These are phyloP conservation scores for Tiphia femorata DNA, from an alignment of 2,888 invertebrate species.

Conservation along the genomic window DNA sequence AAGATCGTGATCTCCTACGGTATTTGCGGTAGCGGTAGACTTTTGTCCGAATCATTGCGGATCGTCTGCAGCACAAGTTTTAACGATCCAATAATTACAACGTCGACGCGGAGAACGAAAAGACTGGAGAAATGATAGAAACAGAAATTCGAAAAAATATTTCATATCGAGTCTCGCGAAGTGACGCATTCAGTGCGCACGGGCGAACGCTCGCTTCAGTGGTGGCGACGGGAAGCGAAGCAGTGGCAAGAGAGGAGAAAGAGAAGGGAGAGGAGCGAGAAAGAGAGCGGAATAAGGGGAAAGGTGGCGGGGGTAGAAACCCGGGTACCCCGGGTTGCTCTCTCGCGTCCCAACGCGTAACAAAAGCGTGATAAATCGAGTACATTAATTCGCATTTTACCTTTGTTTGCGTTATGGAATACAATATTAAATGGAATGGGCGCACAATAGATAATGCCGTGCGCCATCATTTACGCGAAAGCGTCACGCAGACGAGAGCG, in stretches of 20 bases:
- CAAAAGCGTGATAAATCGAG: slow-evolving; percentile 69
- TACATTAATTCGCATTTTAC: slow-evolving; percentile 69
- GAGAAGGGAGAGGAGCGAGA: slow-evolving; percentile 19
- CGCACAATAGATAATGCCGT: slow-evolving; percentile 67
- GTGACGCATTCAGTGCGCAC: slow-evolving; percentile 36
- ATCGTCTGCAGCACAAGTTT: too few species aligned
- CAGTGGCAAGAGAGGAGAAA: slow-evolving; percentile 31
- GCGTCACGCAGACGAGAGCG: slow-evolving; percentile 39
- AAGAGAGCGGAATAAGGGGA: slow-evolving; percentile 14
- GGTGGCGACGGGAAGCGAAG: slow-evolving; percentile 29
- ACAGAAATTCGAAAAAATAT: slow-evolving; percentile 21
- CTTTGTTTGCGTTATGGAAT: slow-evolving; percentile 68
- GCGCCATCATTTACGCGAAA: slow-evolving; percentile 62
- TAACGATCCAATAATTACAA: too few species aligned
- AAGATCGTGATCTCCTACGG: too few species aligned
- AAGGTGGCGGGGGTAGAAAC: slow-evolving; percentile 9
- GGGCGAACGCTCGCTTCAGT: too few species aligned
- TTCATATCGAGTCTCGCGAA: slow-evolving; percentile 48
- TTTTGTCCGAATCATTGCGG: too few species aligned
- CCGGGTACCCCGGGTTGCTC: slow-evolving; percentile 30
- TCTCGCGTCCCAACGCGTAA: slow-evolving; percentile 58
- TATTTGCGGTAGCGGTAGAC: too few species aligned
- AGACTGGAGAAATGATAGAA: too few species aligned
- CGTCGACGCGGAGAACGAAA: too few species aligned
- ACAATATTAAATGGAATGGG: slow-evolving; percentile 69